Base-by-base conservation (phyloP, 2,797 vertebrate genomes). In the Orestias chungarensis region DNA sequence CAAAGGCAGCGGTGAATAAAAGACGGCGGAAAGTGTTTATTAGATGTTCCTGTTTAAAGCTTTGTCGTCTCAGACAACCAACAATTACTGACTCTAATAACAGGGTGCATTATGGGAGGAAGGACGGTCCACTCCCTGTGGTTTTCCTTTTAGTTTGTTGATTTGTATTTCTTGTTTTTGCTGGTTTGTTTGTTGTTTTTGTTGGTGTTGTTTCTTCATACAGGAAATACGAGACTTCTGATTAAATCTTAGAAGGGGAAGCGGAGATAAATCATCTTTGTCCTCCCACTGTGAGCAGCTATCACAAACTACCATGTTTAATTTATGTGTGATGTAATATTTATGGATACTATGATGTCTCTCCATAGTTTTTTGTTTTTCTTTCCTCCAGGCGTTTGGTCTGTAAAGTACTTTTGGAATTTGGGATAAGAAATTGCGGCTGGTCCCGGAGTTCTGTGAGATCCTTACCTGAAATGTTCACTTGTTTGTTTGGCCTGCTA, bases 301-400 rank as follows among this genome's bases (percentile, higher is more conserved):
- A 90, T 87, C 80, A 38, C 83, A 85, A 90, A 83, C 84, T 78
- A 80, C 77, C 11, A 94, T 93, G 87, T 90, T 92, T 94, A 91
- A 93, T 93, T 88, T 89, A 93, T 90, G 82, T 83, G 76, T 23
- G 70, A 82, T 92, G 64, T 83, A 91, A 92, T 92, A 93, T 93
- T 93, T 89, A 93, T 91, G 85, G 83, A 79, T 89, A 86, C 66
- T 67, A 76, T 87, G 87, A 87, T 91, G 79, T 84, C 80, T 86
- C 73, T 82, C 68, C 78, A 10, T 64, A 54, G 11, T 23, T 40
- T 49, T 61, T 61, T 8, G n/a, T 50, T 59, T 15, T 23, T 50
- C 14, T n/a, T n/a, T n/a, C 62, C 23, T 27, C 31, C n/a, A 44
- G 44, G n/a, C 43, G 27, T 72, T 46, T 61, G 55, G 61, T 81